Evolutionary conservation across 2,113 vertebrate species (phyloP).

Genomic region (Numida meleagris): DNA sequence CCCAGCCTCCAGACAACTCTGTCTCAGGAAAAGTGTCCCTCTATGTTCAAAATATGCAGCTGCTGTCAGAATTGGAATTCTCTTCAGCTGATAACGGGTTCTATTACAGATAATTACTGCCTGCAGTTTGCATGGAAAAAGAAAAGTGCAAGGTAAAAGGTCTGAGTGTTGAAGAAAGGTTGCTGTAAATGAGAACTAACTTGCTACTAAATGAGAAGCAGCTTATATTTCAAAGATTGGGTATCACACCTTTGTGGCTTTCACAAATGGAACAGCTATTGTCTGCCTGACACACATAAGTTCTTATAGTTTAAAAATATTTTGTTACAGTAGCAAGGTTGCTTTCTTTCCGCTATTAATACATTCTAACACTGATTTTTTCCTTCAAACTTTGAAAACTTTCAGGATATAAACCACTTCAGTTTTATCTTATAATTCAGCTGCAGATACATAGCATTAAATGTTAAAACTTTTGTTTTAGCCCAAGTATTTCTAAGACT

Average conservation of each 20-base stretch:
- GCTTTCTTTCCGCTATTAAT: neutral
- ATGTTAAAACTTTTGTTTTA: slow-evolving; percentile 4
- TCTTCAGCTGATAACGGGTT: neutral
- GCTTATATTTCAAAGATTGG: neutral
- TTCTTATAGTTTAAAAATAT: neutral
- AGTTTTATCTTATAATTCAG: neutral
- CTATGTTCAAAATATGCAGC: neutral
- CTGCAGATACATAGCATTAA: neutral
- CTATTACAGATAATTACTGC: slow-evolving; percentile 21
- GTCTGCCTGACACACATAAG: neutral
- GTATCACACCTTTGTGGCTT: neutral
- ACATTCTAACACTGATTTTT: neutral
- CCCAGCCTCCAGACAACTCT: neutral
- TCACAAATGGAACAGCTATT: neutral
- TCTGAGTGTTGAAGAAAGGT: neutral
- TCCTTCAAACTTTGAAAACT: neutral
- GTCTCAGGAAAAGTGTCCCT: neutral
- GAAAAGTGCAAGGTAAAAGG: neutral
- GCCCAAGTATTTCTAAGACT: neutral
- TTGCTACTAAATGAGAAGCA: neutral
- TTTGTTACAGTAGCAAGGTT: neutral
- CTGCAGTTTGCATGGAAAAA: neutral
- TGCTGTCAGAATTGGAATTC: neutral
- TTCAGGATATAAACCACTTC: neutral
- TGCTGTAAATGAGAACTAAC: slow-evolving; percentile 1